Conservation (phyloP, 1,140 invertebrate genomes). For the Laodelphax striatellus region DNA sequence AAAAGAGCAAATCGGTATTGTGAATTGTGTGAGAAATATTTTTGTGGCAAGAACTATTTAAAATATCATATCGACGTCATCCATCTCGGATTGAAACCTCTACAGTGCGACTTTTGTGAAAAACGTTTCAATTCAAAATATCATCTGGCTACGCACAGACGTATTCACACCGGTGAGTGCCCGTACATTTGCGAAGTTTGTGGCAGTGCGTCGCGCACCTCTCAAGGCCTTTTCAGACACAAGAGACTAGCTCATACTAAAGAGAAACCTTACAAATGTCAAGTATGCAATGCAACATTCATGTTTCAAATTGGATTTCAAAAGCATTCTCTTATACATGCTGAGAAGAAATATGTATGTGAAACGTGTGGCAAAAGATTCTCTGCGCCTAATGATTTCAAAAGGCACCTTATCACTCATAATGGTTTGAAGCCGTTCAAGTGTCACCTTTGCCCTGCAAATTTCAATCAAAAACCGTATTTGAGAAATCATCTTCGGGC, state of each 20-base stretch:
- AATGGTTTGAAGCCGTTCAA: conserved; percentile 39
- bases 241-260: conserved; percentile 53
- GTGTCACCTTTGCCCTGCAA: conserved; percentile 37
- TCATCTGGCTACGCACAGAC: conserved; percentile 35
- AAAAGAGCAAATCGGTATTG: conserved; percentile 20
- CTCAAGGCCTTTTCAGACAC: conserved; percentile 39
- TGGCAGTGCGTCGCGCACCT: conserved; percentile 41
- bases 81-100: too few relatives aligned
- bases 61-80: conserved; percentile 14
- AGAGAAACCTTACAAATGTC: conserved; percentile 51
- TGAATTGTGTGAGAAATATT: conserved; percentile 36
- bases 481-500: conserved; percentile 19
- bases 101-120: conserved; percentile 41
- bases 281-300: conserved; percentile 38
- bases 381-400: conserved; percentile 35
- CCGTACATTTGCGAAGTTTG: conserved; percentile 48
- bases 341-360: conserved; percentile 32
- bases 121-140: conserved; percentile 37
- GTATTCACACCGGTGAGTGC: conserved; percentile 48
- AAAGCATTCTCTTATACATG: conserved; percentile 34
- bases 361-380: conserved; percentile 39
- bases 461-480: conserved; percentile 42
- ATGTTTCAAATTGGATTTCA: conserved; percentile 30
- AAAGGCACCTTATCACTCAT: conserved; percentile 38
- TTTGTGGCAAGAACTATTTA: conserved; percentile 16